Evolutionary conservation across 30 jellyfish, hydroid and myxozoan species (phyloP).

Genomic region (Euphysa ruthae): DNA sequence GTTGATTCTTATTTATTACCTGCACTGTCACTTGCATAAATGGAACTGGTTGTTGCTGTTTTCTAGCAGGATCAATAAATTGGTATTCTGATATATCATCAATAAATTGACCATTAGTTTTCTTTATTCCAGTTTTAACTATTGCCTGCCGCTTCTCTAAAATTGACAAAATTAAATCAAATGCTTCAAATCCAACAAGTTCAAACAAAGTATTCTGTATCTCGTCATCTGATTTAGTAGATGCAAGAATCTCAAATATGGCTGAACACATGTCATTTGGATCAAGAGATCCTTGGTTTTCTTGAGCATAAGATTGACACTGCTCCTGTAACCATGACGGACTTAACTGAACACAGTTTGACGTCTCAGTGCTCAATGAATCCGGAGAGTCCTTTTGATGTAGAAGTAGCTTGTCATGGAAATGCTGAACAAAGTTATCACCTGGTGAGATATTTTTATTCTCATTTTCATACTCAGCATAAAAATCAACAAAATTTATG

Average conservation of each 20-base stretch:
- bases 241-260: slow-evolving; percentile 46
- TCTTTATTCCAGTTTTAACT: slow-evolving; percentile 9
- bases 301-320: slow-evolving; percentile 46
- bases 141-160: slow-evolving; percentile 57
- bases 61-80: slow-evolving; percentile 25
- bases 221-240: slow-evolving; percentile 56
- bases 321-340: slow-evolving; percentile 57
- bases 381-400: slow-evolving; percentile 33
- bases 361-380: neutral
- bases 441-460: slow-evolving; percentile 12
- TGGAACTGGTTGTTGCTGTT: slow-evolving; percentile 33
- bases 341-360: neutral
- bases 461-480: slow-evolving; percentile 27
- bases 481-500: slow-evolving; percentile 26
- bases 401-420: slow-evolving; percentile 30
- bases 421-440: slow-evolving; percentile 42
- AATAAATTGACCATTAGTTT: neutral
- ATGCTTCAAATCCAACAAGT: slow-evolving; percentile 84
- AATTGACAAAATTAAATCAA: slow-evolving; percentile 63
- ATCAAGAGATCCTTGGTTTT: slow-evolving; percentile 43
- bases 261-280: slow-evolving; percentile 43
- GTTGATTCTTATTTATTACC: no score
- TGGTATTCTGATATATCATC: slow-evolving; percentile 14
- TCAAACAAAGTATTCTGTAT: slow-evolving; percentile 89
- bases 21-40: slow-evolving; percentile 80